Conservation (phyloP, 2,888 invertebrate species). For the Agrilus biguttatus region DNA sequence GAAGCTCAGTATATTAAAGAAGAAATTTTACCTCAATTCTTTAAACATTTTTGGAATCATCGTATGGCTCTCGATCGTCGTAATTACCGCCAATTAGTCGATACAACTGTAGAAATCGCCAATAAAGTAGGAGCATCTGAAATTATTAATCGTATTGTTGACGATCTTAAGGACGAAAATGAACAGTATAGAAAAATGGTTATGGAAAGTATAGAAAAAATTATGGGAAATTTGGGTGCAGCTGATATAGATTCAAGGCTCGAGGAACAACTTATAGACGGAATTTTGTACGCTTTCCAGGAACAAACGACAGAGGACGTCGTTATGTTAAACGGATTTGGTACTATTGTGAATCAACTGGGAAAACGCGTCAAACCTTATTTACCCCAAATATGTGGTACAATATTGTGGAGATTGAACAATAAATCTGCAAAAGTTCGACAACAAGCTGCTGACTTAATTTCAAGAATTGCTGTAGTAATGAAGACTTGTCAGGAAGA, state of each 20-base stretch:
- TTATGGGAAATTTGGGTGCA: conserved; percentile 93
- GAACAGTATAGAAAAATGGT: conserved; percentile 99
- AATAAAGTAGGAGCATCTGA: conserved; percentile 99
- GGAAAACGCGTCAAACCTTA: conserved; percentile 97
- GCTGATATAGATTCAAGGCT: conserved; percentile 95
- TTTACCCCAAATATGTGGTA: conserved; percentile 98
- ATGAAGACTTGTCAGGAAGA: conserved; percentile 99
- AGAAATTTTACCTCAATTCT: conserved; percentile 95
- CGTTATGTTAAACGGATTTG: conserved; percentile 98
- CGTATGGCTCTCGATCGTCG: conserved; percentile 97
- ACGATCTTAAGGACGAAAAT: conserved; percentile 98
- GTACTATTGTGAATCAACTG: conserved; percentile 94
- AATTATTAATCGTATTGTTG: conserved; percentile 96
- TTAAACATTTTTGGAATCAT: conserved; percentile 99
- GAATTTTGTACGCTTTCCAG: conserved; percentile 98
- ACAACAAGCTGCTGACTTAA: conserved; percentile 98
- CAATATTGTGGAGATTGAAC: conserved; percentile 97
- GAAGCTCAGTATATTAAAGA: conserved; percentile 99
- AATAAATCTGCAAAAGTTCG: conserved; percentile 99
- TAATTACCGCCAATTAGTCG: conserved; percentile 95
- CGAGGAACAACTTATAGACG: conserved; percentile 98
- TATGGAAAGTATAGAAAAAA: conserved; percentile 99
- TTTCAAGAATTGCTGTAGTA: conserved; percentile 93
- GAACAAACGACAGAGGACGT: conserved; percentile 99
- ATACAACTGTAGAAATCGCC: conserved; percentile 99